Conservation (phyloP, 2,888 invertebrate genomes). For the Hyles lineata region DNA sequence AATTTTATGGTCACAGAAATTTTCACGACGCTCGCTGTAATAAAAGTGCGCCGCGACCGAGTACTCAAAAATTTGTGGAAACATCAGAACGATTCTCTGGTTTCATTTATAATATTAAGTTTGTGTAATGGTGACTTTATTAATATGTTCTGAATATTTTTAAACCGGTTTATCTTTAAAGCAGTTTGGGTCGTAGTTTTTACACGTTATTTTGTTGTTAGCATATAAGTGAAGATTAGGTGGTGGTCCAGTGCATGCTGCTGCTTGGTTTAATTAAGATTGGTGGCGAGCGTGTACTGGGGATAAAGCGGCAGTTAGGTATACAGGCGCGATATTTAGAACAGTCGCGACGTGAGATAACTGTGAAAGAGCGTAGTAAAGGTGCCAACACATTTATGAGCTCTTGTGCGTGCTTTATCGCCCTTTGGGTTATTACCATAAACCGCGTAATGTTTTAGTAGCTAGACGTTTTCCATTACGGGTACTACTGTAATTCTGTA, state of each 20-base stretch:
- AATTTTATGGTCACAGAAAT: slow-evolving; percentile 31
- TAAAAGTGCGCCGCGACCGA: slow-evolving; percentile 5
- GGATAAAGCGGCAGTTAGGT: slow-evolving; percentile 5
- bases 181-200: neutral
- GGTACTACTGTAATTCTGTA: slow-evolving; percentile 38
- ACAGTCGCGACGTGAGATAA: slow-evolving; percentile 57
- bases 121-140: neutral
- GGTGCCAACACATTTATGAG: slow-evolving; percentile 57
- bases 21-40: neutral
- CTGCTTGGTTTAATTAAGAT: neutral
- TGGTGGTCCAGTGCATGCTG: too few relatives aligned
- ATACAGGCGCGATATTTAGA: slow-evolving; percentile 42
- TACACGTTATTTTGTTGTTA: too few relatives aligned
- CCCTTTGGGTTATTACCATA: slow-evolving; percentile 63
- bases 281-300: neutral
- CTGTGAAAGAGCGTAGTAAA: slow-evolving; percentile 45
- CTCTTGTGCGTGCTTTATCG: slow-evolving; percentile 76
- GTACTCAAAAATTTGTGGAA: slow-evolving; percentile 4
- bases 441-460: slow-evolving; percentile 62
- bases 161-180: neutral
- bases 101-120: neutral
- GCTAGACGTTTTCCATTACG: slow-evolving; percentile 58
- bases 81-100: neutral
- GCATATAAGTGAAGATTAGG: neutral
- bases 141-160: neutral